Evolutionary conservation across 1,140 invertebrate species (phyloP).

Genomic region (Drosophila sp.): DNA sequence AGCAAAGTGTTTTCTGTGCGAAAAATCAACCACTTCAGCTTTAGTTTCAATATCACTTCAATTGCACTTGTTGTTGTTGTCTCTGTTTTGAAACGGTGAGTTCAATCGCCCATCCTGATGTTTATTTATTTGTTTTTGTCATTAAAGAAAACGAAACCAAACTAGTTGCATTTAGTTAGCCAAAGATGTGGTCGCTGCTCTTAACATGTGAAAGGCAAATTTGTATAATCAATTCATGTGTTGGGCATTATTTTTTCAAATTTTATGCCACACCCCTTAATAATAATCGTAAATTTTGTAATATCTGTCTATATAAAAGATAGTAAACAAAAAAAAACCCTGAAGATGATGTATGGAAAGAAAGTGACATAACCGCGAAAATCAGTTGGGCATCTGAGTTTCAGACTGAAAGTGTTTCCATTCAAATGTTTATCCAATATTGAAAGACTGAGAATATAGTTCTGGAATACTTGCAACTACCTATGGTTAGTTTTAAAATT

Average conservation of each 20-base stretch:
- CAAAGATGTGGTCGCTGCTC: neutral
- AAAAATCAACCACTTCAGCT: neutral
- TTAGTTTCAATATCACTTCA: constrained; percentile 9
- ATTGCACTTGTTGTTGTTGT: neutral
- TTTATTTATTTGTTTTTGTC: neutral
- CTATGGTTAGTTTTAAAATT: no score
- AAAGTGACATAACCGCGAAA: constrained; percentile 5
- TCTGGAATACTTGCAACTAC: no score
- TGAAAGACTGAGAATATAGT: no score
- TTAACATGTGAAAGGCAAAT: constrained; percentile 8
- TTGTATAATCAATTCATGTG: constrained; percentile 12
- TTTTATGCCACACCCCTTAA: neutral
- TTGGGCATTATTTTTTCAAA: constrained; percentile 1
- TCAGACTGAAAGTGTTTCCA: no score
- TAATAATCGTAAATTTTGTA: constrained; percentile 10
- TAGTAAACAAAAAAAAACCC: neutral
- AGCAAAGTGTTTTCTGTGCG: neutral
- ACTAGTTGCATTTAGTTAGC: constrained; percentile 10
- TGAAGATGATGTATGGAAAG: neutral
- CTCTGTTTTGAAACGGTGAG: neutral
- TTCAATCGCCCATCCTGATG: constrained; percentile 4
- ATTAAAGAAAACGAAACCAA: neutral
- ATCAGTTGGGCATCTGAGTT: neutral
- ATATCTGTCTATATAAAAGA: neutral
- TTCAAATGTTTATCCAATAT: no score